Evolutionary conservation across 1,140 invertebrate species (phyloP).

Genomic region (Meloidogyne exigua): DNA sequence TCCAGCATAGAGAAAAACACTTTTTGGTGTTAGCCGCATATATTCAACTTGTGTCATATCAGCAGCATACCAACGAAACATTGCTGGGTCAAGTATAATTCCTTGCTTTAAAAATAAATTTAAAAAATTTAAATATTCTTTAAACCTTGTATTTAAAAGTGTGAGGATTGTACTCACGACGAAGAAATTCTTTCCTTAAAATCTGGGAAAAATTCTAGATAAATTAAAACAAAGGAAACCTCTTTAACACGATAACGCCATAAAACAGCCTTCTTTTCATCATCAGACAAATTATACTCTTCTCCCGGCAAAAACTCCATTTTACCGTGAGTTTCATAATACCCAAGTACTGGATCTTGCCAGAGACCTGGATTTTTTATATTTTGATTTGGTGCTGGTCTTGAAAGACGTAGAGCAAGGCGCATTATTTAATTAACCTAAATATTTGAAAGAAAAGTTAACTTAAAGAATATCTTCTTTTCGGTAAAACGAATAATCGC

Average conservation of each 20-base stretch:
- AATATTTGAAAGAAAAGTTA: not conserved
- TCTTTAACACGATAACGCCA: slow-evolving; percentile 63
- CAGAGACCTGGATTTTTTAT: slow-evolving; percentile 55
- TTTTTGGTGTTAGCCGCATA: slow-evolving; percentile 55
- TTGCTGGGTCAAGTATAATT: slow-evolving; percentile 60
- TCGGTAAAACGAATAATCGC: too few relatives aligned
- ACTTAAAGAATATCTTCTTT: too few relatives aligned
- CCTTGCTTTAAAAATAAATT: slow-evolving; percentile 50
- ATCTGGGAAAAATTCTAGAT: slow-evolving; percentile 32
- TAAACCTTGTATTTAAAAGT: slow-evolving; percentile 62
- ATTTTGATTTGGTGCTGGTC: slow-evolving; percentile 62
- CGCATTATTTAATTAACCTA: slow-evolving; percentile 47
- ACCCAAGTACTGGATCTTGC: slow-evolving; percentile 62
- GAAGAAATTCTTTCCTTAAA: slow-evolving; percentile 62
- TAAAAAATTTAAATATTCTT: not conserved
- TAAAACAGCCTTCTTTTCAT: slow-evolving; percentile 61
- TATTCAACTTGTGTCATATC: slow-evolving; percentile 62
- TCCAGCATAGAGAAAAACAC: slow-evolving; percentile 57
- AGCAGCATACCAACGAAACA: slow-evolving; percentile 64
- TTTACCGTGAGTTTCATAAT: slow-evolving; percentile 63
- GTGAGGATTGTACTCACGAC: slow-evolving; percentile 59
- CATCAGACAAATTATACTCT: slow-evolving; percentile 61
- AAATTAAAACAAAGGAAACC: not conserved
- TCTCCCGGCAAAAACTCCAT: slow-evolving; percentile 60
- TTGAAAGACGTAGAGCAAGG: slow-evolving; percentile 53